A percentile compares a stretch with the other conserved stretches of the same genome.
Evolutionary conservation across 2,113 vertebrate species (phyloP).

Genomic region (Phaethon lepturus): DNA sequence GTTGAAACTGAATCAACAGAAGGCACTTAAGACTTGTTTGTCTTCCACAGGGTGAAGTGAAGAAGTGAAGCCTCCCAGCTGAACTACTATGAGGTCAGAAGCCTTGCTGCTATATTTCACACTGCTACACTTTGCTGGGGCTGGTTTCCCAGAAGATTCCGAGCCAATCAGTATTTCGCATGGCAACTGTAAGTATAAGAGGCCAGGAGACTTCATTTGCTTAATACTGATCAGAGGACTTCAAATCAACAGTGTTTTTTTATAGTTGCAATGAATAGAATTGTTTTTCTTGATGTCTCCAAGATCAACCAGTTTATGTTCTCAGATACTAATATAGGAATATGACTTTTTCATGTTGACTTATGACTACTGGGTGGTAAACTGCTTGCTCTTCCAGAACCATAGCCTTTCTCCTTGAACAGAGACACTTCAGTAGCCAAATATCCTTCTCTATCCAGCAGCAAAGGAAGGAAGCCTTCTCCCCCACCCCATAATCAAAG

Average conservation of each 20-base stretch:
- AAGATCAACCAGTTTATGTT: background rate
- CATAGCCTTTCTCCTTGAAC: background rate
- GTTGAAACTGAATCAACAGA: background rate
- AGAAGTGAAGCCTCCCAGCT: conserved; percentile 84
- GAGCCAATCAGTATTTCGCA: conserved; percentile 99
- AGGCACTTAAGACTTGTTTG: conserved; percentile 11
- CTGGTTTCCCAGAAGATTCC: conserved; percentile 98
- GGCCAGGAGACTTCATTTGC: background rate
- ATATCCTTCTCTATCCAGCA: background rate
- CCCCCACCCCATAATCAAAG: background rate
- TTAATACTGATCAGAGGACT: background rate
- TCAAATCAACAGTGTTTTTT: background rate
- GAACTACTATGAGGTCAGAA: conserved; percentile 98
- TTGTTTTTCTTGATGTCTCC: background rate
- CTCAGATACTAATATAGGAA: background rate
- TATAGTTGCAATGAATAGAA: background rate
- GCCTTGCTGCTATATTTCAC: conserved; percentile 96
- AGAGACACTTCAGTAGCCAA: background rate
- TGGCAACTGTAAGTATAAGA: conserved; percentile 95
- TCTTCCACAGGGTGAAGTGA: conserved; percentile 87
- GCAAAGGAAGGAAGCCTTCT: background rate
- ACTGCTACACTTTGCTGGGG: conserved; percentile 92
- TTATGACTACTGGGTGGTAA: background rate
- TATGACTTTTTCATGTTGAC: rapidly evolving
- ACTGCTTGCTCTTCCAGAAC: background rate